Conservation (phyloP, 1,140 invertebrate species). For the Glomeris maerens region DNA sequence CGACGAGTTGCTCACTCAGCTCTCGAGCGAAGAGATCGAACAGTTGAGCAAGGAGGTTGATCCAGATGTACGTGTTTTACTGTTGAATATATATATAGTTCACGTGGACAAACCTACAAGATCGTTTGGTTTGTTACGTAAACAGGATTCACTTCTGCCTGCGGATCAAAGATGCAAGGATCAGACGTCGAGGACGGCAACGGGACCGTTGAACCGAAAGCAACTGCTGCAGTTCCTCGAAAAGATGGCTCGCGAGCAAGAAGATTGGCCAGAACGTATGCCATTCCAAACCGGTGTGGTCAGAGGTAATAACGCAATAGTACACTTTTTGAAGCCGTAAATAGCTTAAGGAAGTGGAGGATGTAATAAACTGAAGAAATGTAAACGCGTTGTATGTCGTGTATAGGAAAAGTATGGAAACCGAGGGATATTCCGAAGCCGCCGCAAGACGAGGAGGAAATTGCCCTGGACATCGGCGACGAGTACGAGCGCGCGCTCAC, state of each 20-base stretch:
- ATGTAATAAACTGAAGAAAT: no score
- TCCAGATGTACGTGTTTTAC: slow-evolving; percentile 94
- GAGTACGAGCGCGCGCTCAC: slow-evolving; percentile 89
- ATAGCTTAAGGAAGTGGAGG: slow-evolving; percentile 14
- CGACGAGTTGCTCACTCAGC: slow-evolving; percentile 82
- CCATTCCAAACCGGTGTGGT: slow-evolving; percentile 78
- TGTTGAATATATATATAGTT: no score
- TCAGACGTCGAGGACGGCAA: slow-evolving; percentile 85
- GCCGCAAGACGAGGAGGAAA: slow-evolving; percentile 67
- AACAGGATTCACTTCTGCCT: slow-evolving; percentile 89
- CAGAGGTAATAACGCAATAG: slow-evolving; percentile 50
- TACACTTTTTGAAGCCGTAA: no score
- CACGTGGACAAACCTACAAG: not conserved
- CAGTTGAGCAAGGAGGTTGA: slow-evolving; percentile 97
- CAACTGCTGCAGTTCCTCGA: slow-evolving; percentile 95
- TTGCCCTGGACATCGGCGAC: slow-evolving; percentile 81
- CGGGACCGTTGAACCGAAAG: slow-evolving; percentile 88
- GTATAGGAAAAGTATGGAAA: slow-evolving; percentile 51
- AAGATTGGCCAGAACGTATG: slow-evolving; percentile 90
- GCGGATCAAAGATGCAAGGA: slow-evolving; percentile 89
- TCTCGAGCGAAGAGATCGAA: slow-evolving; percentile 90
- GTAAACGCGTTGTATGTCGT: no score
- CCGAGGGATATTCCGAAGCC: slow-evolving; percentile 60
- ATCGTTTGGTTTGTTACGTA: not conserved
- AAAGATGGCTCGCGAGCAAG: slow-evolving; percentile 91